A percentile compares a stretch with the other conserved stretches of the same genome.
Evolutionary conservation across 2,797 vertebrate species (phyloP).

Genomic region (Knipowitschia caucasica): DNA sequence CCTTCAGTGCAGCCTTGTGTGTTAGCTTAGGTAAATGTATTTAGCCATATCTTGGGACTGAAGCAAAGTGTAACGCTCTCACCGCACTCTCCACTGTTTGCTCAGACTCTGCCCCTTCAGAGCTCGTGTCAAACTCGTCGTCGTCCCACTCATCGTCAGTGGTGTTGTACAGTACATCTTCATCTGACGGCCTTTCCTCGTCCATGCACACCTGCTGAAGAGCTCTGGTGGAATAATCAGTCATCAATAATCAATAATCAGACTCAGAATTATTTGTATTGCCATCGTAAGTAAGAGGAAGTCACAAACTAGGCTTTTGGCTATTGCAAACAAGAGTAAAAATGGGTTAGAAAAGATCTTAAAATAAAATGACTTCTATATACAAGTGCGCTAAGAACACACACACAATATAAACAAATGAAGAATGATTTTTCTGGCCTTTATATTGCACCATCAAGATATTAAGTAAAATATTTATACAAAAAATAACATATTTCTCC

Average conservation of each 20-base stretch:
- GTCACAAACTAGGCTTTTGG: too few species aligned
- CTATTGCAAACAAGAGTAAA: too few species aligned
- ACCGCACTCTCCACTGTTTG: conserved; percentile 77
- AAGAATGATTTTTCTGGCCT: background rate
- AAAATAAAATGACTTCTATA: too few species aligned
- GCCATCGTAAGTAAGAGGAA: too few species aligned
- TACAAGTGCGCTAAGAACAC: too few species aligned
- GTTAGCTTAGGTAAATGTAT: conserved; percentile 14
- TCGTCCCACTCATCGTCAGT: conserved; percentile 85
- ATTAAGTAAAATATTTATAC: background rate
- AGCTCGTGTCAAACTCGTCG: conserved; percentile 84
- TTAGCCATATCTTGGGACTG: conserved; percentile 3
- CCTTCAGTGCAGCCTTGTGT: conserved; percentile 9
- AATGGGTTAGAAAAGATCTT: too few species aligned
- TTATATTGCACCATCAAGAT: background rate
- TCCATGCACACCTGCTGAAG: conserved; percentile 44
- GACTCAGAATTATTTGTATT: too few species aligned
- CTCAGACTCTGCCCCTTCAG: conserved; percentile 82
- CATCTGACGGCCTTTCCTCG: conserved; percentile 73
- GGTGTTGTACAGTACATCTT: conserved; percentile 71
- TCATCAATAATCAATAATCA: too few species aligned
- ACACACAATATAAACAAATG: conserved; percentile 4
- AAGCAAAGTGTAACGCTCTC: conserved; percentile 32
- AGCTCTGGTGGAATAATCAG: conserved; percentile 50
- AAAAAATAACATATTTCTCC: too few species aligned